Evolutionary conservation across 2,888 invertebrate species (phyloP), one percentile per base, ranked within the genome.

Genomic region (Dynastes maya): DNA sequence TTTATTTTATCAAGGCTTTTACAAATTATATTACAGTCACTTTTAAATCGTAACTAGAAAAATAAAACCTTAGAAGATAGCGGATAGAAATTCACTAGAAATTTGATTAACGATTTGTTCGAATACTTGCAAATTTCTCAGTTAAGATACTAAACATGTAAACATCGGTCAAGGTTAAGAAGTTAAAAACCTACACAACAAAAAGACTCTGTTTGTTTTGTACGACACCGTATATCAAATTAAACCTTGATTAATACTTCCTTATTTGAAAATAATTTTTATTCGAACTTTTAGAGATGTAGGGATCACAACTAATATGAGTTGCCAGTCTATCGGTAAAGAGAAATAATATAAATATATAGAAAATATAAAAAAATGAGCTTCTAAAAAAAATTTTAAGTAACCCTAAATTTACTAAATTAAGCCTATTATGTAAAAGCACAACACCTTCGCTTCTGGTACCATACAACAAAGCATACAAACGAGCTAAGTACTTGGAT

Each of bases 321-420:
- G 11, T 29, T 51, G 45, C 67, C 27, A 67, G 27, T 45, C 40
- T 67, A 67, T 27, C 27, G 22, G 22, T 67, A 45, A 45, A 45
- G 22, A 27, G 6, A 32, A 22, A 58, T 16, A 68, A 68, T 27
- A 27, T 37, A 37, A 8, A 45, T 40, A 16, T 51, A 68, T 51
- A 53, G 29, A 29, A 68, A 53, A 27, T 68, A 51, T 51, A 53
- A 68, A 68, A 68, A 51, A 68, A 68, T 29, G 6, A 68, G 29
- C 22, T 49, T 22, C 49, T 51, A 68, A 68, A 51, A 45, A 68
- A 68, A 22, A 22, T 22, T 68, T 11, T 27, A 51, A 29, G 13
- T 45, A 68, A 29, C 27, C 29, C 51, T 68, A 68, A 45, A 45
- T 49, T 45, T 16, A 49, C 27, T 49, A 68, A 68, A 49, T 13